phyloP scores from a whole-genome alignment of 2,888 invertebrate species.

The Cheilosia scutellata region DNA sequence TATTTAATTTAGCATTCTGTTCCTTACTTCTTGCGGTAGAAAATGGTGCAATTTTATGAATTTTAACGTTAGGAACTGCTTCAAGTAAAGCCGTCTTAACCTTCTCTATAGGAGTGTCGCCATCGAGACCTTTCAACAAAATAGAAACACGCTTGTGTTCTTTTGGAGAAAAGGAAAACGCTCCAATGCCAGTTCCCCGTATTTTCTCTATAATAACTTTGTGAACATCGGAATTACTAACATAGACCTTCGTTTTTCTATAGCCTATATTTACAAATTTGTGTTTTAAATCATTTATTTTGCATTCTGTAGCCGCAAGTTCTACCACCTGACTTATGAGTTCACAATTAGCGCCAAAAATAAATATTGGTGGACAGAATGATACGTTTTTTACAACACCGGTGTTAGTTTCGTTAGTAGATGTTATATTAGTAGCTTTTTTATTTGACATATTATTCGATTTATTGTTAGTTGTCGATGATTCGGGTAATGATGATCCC shows the following conservation, averaged over 20 bases:
- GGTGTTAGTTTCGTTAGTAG: neutral
- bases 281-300: slow-evolving; percentile 8
- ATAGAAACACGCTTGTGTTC: neutral
- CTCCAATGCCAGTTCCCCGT: neutral
- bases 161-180: too few species aligned
- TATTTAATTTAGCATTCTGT: slow-evolving; percentile 8
- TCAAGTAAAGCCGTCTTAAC: slow-evolving; percentile 7
- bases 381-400: neutral
- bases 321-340: slow-evolving; percentile 21
- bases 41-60: slow-evolving; percentile 10
- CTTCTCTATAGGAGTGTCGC: slow-evolving; percentile 19
- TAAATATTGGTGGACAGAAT: slow-evolving; percentile 19
- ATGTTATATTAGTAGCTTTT: neutral
- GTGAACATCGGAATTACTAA: slow-evolving; percentile 18
- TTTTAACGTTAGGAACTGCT: slow-evolving; percentile 8
- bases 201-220: neutral
- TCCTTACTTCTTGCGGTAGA: slow-evolving; percentile 18
- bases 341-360: slow-evolving; percentile 27
- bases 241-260: slow-evolving; percentile 11
- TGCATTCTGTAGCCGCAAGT: slow-evolving; percentile 13
- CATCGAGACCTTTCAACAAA: slow-evolving; percentile 28
- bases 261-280: slow-evolving; percentile 22
- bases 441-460: neutral
- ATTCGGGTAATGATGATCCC: too few species aligned
- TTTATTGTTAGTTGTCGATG: too few species aligned